Evolutionary conservation across 2,797 vertebrate species (phyloP).

Genomic region (Chelon auratus): DNA sequence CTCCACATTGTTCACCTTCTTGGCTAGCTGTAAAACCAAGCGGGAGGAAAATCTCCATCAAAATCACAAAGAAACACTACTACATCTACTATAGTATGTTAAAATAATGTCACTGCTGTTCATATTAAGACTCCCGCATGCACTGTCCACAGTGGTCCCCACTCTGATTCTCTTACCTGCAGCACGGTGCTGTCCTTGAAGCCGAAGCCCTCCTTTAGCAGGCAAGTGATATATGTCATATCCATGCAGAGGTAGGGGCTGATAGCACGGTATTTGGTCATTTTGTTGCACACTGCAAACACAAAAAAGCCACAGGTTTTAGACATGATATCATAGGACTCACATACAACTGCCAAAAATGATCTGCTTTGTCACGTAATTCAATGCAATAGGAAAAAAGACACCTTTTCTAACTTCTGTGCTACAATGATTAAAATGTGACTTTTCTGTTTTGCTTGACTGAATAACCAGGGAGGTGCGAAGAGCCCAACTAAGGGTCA

Average conservation of each 20-base stretch:
- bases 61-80: conserved; percentile 4
- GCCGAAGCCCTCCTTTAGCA: conserved; percentile 97
- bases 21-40: conserved; percentile 87
- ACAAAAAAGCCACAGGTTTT: conserved; percentile 41
- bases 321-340: conserved; percentile 32
- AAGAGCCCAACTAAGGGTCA: conserved; percentile 69
- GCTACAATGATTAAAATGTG: conserved; percentile 67
- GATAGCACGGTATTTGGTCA: conserved; percentile 91
- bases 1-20: conserved; percentile 98
- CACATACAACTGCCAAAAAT: conserved; percentile 28
- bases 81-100: background rate
- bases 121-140: background rate
- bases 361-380: conserved; percentile 4
- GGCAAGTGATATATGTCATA: conserved; percentile 95
- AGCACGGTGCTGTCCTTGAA: conserved; percentile 93
- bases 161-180: conserved; percentile 84
- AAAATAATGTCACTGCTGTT: conserved; percentile 1
- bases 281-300: conserved; percentile 93
- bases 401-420: conserved; percentile 53
- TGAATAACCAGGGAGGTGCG: conserved; percentile 69
- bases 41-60: conserved; percentile 26
- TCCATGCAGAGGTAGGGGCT: conserved; percentile 99
- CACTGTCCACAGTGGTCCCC: background rate
- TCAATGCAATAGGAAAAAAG: conserved; percentile 1
- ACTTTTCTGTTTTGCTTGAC: conserved; percentile 67